Conservation (phyloP, 2,797 vertebrate genomes). For the Sphenodon punctatus region DNA sequence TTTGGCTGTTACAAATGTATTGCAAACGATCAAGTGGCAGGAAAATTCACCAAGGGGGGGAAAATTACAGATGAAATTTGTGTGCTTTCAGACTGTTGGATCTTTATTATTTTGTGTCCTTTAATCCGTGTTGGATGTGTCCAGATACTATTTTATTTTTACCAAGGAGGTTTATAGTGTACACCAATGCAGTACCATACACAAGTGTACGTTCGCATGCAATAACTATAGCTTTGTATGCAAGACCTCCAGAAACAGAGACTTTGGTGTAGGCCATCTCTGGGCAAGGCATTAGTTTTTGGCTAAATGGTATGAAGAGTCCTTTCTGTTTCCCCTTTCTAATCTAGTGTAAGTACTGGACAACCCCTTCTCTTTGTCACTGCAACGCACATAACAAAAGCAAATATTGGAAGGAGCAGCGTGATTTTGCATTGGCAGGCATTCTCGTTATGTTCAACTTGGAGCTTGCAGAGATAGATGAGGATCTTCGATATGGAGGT, state of each 20-base stretch:
- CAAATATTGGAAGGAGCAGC: slow-evolving; percentile 78
- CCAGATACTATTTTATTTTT: background rate
- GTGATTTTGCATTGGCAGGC: slow-evolving; percentile 75
- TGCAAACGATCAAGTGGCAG: background rate
- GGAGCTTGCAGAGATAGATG: slow-evolving; percentile 79
- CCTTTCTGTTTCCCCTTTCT: background rate
- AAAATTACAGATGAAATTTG: background rate
- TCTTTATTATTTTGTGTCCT: background rate
- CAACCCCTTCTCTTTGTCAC: slow-evolving; percentile 73
- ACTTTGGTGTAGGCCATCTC: too few relatives aligned
- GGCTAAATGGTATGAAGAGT: too few relatives aligned
- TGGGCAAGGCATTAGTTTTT: too few relatives aligned
- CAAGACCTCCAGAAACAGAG: too few relatives aligned
- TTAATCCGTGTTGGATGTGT: background rate
- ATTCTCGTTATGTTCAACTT: slow-evolving; percentile 75
- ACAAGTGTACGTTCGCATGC: too few relatives aligned
- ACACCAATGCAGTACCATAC: too few relatives aligned
- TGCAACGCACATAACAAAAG: slow-evolving; percentile 90
- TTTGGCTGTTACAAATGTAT: background rate
- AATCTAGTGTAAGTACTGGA: slow-evolving; percentile 80
- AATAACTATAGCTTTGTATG: too few relatives aligned
- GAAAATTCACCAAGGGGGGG: background rate
- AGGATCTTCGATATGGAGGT: slow-evolving; percentile 81
- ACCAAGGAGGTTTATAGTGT: background rate
- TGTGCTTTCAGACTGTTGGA: background rate